These are phyloP conservation scores for Lamellibrachia satsuma DNA, from an alignment of 2,888 invertebrate genomes.

Conservation along the genomic window DNA sequence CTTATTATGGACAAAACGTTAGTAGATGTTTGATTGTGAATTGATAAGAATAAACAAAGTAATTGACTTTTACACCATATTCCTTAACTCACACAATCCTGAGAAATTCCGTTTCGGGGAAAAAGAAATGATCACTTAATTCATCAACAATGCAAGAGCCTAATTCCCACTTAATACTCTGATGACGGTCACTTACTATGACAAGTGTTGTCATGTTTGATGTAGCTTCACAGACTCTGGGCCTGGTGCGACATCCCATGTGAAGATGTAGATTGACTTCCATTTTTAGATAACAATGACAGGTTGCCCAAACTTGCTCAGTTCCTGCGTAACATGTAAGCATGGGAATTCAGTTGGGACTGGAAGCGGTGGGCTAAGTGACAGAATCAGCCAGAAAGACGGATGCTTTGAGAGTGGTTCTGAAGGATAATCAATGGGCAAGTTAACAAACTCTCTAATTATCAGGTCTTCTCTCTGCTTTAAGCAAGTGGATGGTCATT, in stretches of 20 bases:
- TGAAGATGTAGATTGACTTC: background rate
- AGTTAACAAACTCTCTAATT: slow-evolving; percentile 10
- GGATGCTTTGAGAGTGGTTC: background rate
- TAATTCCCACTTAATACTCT: background rate
- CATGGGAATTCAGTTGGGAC: background rate
- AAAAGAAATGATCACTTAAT: background rate
- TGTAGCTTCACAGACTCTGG: background rate
- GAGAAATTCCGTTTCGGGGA: background rate
- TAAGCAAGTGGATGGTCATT: background rate
- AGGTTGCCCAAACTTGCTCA: background rate
- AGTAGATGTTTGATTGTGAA: too few species aligned
- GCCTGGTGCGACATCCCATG: background rate
- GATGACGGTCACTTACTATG: background rate
- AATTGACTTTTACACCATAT: background rate
- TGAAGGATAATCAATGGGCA: background rate
- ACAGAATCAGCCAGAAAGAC: slow-evolving; percentile 17
- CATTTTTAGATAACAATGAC: background rate
- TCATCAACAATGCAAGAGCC: background rate
- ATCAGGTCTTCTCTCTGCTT: background rate
- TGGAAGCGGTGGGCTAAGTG: background rate
- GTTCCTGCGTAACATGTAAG: background rate
- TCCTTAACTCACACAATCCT: background rate
- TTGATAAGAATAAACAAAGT: too few species aligned
- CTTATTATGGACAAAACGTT: too few species aligned
- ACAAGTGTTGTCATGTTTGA: background rate